phyloP scores from a whole-genome alignment of 2,113 vertebrate species.

The Chloropsis hardwickii region DNA sequence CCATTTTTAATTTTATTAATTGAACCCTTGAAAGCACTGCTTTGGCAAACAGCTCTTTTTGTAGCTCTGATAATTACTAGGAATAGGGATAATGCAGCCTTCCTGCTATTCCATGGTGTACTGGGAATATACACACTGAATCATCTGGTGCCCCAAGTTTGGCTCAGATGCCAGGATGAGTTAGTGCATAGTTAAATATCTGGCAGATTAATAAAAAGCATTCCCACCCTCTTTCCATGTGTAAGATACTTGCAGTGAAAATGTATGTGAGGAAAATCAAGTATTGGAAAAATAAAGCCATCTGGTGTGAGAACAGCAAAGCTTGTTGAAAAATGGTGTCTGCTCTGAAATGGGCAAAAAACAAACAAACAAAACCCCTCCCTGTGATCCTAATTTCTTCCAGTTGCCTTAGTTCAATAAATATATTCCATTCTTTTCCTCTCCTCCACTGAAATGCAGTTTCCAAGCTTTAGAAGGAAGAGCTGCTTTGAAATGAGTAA shows the following conservation, averaged over 20 bases:
- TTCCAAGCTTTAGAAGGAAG: not conserved
- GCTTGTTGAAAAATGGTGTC: constrained; percentile 7
- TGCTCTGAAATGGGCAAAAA: constrained; percentile 8
- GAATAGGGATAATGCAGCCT: not conserved
- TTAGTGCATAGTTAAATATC: not conserved
- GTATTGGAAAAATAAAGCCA: constrained; percentile 35
- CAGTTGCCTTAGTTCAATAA: not conserved
- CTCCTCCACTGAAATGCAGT: not conserved
- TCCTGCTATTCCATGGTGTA: not conserved
- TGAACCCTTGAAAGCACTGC: not conserved
- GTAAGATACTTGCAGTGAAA: not conserved
- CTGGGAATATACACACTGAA: not conserved
- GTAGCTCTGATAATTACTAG: not conserved
- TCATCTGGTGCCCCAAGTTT: not conserved
- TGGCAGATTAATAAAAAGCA: constrained; percentile 18
- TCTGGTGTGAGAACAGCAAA: constrained; percentile 24
- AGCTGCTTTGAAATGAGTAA: not conserved
- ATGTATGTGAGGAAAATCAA: not conserved
- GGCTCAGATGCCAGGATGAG: not conserved
- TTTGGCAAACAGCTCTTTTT: not conserved
- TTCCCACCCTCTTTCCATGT: not conserved
- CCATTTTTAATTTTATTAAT: not conserved
- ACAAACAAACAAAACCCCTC: constrained; percentile 33
- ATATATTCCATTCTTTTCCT: not conserved
- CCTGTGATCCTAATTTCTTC: not conserved